These are phyloP conservation scores for Uromys caudimaculatus DNA, from an alignment of 2,797 vertebrate species.

Conservation along the genomic window DNA sequence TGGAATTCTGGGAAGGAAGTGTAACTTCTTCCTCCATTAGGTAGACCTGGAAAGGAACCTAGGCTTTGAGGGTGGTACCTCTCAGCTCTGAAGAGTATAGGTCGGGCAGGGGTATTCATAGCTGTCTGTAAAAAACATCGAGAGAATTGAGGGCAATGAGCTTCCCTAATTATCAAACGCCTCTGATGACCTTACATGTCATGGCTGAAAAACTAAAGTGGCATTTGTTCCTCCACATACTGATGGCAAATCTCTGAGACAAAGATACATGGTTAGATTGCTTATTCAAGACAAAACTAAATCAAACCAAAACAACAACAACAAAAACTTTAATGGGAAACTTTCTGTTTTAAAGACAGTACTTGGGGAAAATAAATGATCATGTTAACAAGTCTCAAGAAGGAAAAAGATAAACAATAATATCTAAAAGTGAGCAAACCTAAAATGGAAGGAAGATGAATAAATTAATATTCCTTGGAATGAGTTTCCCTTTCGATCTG, in stretches of 20 bases:
- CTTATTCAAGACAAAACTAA: conserved; percentile 26
- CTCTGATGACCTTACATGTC: background rate
- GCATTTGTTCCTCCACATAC: background rate
- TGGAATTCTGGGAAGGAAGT: background rate
- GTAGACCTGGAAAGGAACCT: background rate
- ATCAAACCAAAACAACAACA: background rate
- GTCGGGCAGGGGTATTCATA: background rate
- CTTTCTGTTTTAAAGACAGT: background rate
- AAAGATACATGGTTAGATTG: background rate
- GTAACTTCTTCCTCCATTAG: background rate
- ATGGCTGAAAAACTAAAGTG: conserved; percentile 25
- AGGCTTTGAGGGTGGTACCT: background rate
- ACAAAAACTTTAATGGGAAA: background rate
- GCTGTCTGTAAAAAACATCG: background rate
- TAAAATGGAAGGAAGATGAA: conserved; percentile 12
- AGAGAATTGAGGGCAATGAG: conserved; percentile 52
- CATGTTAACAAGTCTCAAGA: background rate
- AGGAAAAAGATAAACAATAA: background rate
- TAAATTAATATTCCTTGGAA: conserved; percentile 11
- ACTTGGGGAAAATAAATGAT: conserved; percentile 35
- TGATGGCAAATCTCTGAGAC: background rate
- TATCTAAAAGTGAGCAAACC: background rate
- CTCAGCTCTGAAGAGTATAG: background rate
- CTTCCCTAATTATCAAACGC: conserved; percentile 14
- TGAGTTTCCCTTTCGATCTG: conserved; percentile 6